Conservation (phyloP, 1,140 invertebrate genomes). For the Sipha flava region DNA sequence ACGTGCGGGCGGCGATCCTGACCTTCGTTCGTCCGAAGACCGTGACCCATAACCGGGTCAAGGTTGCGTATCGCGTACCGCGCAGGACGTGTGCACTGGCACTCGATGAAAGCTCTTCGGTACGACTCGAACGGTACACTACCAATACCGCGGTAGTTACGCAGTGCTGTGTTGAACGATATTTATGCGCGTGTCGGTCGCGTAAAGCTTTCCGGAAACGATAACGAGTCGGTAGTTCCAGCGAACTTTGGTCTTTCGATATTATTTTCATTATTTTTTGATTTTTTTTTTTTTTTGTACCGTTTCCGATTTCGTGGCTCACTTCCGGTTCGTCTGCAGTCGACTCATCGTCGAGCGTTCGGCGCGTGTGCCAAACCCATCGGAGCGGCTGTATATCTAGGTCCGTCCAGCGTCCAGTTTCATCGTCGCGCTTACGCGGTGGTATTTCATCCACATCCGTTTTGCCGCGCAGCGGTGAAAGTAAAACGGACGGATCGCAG, state of each 20-base stretch:
- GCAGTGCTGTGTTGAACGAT: background rate
- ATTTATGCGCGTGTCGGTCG: no score
- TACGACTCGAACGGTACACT: background rate
- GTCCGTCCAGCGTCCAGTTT: background rate
- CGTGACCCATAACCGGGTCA: conserved; percentile 19
- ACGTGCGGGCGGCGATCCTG: background rate
- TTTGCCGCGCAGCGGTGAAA: conserved; percentile 13
- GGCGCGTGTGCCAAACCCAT: background rate
- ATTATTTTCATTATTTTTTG: no score
- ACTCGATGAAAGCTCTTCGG: background rate
- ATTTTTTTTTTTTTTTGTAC: no score
- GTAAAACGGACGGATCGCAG: conserved; percentile 13
- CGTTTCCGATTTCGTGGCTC: no score
- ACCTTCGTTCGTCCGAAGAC: conserved; percentile 19
- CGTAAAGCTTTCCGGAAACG: no score
- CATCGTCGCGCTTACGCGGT: no score
- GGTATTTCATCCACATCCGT: conserved; percentile 19
- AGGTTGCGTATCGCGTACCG: background rate
- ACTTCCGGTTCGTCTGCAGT: background rate
- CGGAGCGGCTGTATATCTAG: background rate
- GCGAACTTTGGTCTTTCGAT: no score
- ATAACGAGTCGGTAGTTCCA: no score
- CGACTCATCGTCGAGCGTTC: background rate
- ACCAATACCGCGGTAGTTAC: background rate
- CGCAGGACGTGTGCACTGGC: background rate